These are phyloP conservation scores for Sebastes wilsoni DNA, from an alignment of 2,797 vertebrate species.

Conservation along the genomic window DNA sequence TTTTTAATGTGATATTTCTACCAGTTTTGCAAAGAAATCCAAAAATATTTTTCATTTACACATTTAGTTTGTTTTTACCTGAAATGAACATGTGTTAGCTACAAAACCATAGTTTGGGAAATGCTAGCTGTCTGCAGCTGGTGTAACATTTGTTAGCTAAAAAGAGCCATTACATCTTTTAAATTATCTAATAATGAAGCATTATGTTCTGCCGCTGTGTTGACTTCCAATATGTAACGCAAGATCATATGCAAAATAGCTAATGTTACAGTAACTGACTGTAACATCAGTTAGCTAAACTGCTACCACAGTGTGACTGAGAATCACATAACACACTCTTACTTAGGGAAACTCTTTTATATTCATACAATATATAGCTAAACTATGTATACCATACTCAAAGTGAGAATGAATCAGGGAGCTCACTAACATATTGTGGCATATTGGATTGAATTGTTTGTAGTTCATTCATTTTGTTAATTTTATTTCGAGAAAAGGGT, in stretches of 20 bases:
- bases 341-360: fast-evolving
- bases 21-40: not conserved
- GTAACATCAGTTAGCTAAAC: not conserved
- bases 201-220: not conserved
- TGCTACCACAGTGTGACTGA: not conserved
- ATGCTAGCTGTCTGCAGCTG: not conserved
- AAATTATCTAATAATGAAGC: not conserved
- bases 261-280: not conserved
- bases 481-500: not conserved
- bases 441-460: not conserved
- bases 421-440: not conserved
- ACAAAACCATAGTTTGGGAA: not conserved
- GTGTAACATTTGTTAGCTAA: not conserved
- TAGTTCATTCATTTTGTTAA: not conserved
- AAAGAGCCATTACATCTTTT: not conserved
- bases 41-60: not conserved
- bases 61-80: not conserved
- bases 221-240: not conserved
- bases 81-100: not conserved
- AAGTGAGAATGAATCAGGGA: not conserved
- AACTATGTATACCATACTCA: not conserved
- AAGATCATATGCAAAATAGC: not conserved
- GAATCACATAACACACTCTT: too few relatives aligned
- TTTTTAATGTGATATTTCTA: not conserved
- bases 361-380: not conserved